A percentile compares a stretch with the other conserved stretches of the same genome.
phyloP scores from a whole-genome alignment of 2,113 vertebrate species.

The Elaphurus davidianus region DNA sequence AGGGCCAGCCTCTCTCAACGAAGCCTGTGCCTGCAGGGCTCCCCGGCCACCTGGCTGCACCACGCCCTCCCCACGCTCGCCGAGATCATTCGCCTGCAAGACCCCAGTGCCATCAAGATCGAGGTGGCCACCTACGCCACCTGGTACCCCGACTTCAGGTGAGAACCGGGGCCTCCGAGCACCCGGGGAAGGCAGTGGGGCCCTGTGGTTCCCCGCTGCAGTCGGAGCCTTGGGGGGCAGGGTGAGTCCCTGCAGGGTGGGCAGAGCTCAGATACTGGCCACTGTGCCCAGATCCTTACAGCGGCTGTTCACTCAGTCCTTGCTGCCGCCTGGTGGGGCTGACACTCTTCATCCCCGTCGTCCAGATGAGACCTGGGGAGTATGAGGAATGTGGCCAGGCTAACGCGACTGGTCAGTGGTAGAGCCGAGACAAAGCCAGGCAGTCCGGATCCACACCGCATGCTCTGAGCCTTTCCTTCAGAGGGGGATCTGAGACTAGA shows the following conservation, averaged over 20 bases:
- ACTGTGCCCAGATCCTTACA: fast-evolving
- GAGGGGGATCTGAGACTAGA: neutral
- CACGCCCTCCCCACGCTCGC: conserved; percentile 83
- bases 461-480: neutral
- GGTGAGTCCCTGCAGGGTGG: neutral
- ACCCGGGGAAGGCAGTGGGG: neutral
- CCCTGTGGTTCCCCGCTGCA: neutral
- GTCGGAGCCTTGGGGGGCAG: fast-evolving
- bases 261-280: fast-evolving
- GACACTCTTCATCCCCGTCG: fast-evolving
- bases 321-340: fast-evolving
- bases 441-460: fast-evolving
- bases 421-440: neutral
- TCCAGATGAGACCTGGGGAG: neutral
- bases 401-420: neutral
- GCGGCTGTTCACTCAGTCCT: fast-evolving
- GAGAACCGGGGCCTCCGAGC: neutral
- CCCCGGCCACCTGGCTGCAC: conserved; percentile 82
- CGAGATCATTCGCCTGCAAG: conserved; percentile 90
- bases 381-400: fast-evolving
- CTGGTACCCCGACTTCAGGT: conserved; percentile 90
- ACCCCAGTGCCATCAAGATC: conserved; percentile 86
- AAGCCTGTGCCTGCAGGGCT: conserved; percentile 81
- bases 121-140: conserved; percentile 84
- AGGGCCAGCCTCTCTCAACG: neutral